Evolutionary conservation across 2,888 invertebrate species (phyloP), one percentile per base, ranked within the genome.

Genomic region (Rhynchonema sp.): DNA sequence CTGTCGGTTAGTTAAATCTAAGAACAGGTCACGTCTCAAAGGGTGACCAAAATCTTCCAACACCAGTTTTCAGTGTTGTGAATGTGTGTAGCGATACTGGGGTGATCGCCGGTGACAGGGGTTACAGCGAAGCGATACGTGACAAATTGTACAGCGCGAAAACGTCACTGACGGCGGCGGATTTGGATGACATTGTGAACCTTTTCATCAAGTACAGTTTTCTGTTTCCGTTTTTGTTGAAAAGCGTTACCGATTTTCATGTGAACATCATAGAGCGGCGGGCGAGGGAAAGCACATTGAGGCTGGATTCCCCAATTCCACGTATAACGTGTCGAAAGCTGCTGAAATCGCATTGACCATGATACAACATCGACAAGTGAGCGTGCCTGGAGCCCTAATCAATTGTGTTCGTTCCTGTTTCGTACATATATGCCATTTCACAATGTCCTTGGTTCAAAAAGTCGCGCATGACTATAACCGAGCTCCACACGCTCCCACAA

Each of bases 21-120:
- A n/a, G n/a, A n/a, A n/a, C n/a, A n/a, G n/a, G n/a, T n/a, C n/a
- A n/a, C n/a, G n/a, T n/a, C n/a, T n/a, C n/a, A n/a, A n/a, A n/a
- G n/a, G n/a, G n/a, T n/a, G n/a, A n/a, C n/a, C n/a, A n/a, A n/a
- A n/a, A 20, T 49, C 3, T 49, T 20, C 6, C 9, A 38, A 38
- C 38, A 38, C 38, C 6, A 38, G 9, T 38, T 38, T 38, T 38
- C 46, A 74, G 75, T 68, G 85, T 87, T 17, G 82, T 86, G 0
- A 84, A 86, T 67, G 76, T 87, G 0, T 84, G 85, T 0, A 85
- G 85, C 64, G 80, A 81, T 3, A 78, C 79, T 22, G 85, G 84
- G 1, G 79, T 82, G 58, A 71, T 84, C 52, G 75, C 78, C 0
- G 76, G 77, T 1, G 81, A n/a, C 13, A 13, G 23, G n/a, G n/a